Conservation (phyloP, 2,113 vertebrate species). For the Rhinopomastus cyanomelas region DNA sequence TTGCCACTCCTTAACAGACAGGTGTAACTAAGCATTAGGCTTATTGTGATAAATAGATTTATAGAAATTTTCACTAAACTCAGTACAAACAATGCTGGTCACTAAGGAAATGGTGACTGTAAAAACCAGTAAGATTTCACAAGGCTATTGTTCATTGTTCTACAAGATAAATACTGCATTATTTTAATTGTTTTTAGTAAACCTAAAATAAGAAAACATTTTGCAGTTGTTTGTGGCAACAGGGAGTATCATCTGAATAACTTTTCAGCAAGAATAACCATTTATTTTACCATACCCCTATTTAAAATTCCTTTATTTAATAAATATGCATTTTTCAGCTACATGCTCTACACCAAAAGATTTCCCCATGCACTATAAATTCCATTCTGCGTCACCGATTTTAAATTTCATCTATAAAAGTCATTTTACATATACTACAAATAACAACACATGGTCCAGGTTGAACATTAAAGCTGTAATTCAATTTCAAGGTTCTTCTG, state of each 20-base stretch:
- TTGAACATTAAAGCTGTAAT: constrained; percentile 64
- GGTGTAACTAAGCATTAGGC: neutral
- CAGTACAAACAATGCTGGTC: neutral
- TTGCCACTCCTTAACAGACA: neutral
- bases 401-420: constrained; percentile 67
- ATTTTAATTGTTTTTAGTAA: neutral
- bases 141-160: neutral
- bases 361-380: constrained; percentile 62
- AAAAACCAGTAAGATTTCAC: neutral
- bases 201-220: neutral
- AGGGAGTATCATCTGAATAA: neutral
- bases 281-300: neutral
- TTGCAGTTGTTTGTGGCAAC: neutral
- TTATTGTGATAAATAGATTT: neutral
- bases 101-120: neutral
- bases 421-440: constrained; percentile 65
- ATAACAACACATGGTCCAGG: constrained; percentile 56
- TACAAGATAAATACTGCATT: neutral
- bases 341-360: constrained; percentile 30
- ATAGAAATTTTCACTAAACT: neutral
- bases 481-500: constrained; percentile 68
- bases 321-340: constrained; percentile 47
- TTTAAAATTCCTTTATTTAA: constrained; percentile 56
- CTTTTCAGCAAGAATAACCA: neutral
- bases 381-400: constrained; percentile 59